Evolutionary conservation across 2,888 invertebrate species (phyloP).

Genomic region (Andrena dorsata): DNA sequence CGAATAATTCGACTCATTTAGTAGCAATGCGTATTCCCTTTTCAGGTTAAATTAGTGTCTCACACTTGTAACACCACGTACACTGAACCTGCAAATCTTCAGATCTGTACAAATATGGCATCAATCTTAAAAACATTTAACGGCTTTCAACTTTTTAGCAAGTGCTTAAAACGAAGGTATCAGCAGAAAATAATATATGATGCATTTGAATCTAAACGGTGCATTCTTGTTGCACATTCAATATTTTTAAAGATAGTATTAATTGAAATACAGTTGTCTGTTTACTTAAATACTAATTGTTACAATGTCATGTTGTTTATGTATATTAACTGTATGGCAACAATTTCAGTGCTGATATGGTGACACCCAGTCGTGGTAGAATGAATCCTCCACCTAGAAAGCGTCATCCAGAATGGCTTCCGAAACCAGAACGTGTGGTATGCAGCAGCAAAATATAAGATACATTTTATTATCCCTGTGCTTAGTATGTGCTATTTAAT

Average conservation of each 20-base stretch:
- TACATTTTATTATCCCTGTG: neutral
- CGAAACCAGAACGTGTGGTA: conserved; percentile 89
- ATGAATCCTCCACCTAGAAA: conserved; percentile 86
- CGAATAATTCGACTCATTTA: too few species aligned
- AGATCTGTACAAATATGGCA: conserved; percentile 69
- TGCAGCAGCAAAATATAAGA: conserved; percentile 73
- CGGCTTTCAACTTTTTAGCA: conserved; percentile 67
- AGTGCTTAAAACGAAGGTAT: conserved; percentile 77
- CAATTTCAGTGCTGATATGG: conserved; percentile 67
- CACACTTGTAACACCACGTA: neutral
- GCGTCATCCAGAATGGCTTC: conserved; percentile 91
- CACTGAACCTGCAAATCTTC: neutral
- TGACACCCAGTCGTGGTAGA: conserved; percentile 81
- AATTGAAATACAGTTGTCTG: neutral
- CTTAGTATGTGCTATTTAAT: neutral
- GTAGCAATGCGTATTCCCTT: neutral
- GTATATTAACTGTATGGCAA: neutral
- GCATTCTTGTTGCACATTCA: neutral
- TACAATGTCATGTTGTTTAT: neutral
- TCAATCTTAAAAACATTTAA: conserved; percentile 71
- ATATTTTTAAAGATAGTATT: neutral
- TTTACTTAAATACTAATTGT: neutral
- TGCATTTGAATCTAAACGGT: neutral
- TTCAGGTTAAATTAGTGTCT: conserved; percentile 21
- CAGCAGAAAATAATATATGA: conserved; percentile 9